Base-by-base conservation (phyloP, 2,113 vertebrate genomes). In the Vulpes lagopus region DNA sequence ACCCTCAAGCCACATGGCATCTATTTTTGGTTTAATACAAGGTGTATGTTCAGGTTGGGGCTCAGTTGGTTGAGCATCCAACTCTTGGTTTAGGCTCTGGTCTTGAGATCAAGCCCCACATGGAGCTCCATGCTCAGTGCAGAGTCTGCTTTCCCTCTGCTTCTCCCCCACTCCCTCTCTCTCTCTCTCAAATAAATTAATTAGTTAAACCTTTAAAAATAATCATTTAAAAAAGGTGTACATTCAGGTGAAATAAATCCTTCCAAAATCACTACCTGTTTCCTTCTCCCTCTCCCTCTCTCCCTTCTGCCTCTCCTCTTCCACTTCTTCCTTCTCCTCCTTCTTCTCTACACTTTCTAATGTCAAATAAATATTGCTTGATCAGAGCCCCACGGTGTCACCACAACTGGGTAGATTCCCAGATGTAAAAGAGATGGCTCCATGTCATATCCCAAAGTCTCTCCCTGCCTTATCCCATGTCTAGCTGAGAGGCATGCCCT, bases 211-310 rank as follows among this genome's bases (percentile, higher is more conserved):
- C 67, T 69, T 35, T 69, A 69, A 69, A 35, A 62, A 59, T 20
- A 69, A 69, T n/a, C 4, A 57, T 89, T 83, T 35, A 35, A 38
- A 43, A 3, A 74, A 79, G 38, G 1, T 62, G 23, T 57, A 23
- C 62, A 82, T 96, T 95, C 59, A 59, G 55, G 35, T 49, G 17
- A 96, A 95, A 60, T 35, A 53, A 85, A 51, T 25, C 22, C 35
- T 78, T 32, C 2, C 65, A 22, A 89, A 96, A 30, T 53, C 43
- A 74, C 35, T 57, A n/a, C 22, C 83, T 74, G 11, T 43, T 76
- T 83, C 20, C 49, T 73, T 62, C 38, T 38, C 32, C 32, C 32
- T 17, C 30, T 15, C 12, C 53, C 11, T 35, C 8, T 59, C 57
- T 14, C 4, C 22, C 22, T 25, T 25, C 30, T 35, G 23, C 53